Percentiles rank a stretch among this genome's conserved stretches.
phyloP scores from a whole-genome alignment of 1,140 invertebrate genomes.

The Mylabris phalerata region DNA sequence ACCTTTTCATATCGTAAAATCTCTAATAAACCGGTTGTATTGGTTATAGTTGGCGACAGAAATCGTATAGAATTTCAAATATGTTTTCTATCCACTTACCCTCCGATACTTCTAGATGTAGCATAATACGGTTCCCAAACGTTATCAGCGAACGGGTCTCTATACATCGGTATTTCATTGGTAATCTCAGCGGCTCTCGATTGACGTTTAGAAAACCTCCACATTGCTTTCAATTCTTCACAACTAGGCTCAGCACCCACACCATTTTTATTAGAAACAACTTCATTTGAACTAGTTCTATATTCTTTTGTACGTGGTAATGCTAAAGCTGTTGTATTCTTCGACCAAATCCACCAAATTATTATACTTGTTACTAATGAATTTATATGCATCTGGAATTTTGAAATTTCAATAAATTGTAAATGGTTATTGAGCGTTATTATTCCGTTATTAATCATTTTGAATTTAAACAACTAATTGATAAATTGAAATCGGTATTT shows the following conservation, averaged over 20 bases:
- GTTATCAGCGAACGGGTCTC: conserved; percentile 73
- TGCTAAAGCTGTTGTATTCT: conserved; percentile 21
- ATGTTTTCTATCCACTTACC: conserved; percentile 39
- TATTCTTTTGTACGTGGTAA: conserved; percentile 32
- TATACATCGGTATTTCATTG: conserved; percentile 73
- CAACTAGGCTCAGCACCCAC: conserved; percentile 64
- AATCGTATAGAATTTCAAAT: no score
- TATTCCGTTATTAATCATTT: no score
- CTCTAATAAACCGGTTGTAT: no score
- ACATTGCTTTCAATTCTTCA: conserved; percentile 82
- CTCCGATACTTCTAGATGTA: conserved; percentile 44
- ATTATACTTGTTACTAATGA: conserved; percentile 22
- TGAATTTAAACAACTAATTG: no score
- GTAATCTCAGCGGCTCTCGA: conserved; percentile 78
- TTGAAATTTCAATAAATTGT: no score
- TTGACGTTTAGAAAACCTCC: conserved; percentile 83
- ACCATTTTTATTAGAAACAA: conserved; percentile 29
- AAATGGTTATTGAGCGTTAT: no score
- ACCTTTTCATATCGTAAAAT: no score
- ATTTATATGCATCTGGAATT: conserved; percentile 24
- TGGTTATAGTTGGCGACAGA: no score
- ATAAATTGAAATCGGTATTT: no score
- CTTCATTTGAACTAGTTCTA: conserved; percentile 31
- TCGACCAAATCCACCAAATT: conserved; percentile 22
- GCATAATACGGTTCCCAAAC: conserved; percentile 67